Evolutionary conservation across 2,888 invertebrate species (phyloP).

Genomic region (Dryococelus australis): DNA sequence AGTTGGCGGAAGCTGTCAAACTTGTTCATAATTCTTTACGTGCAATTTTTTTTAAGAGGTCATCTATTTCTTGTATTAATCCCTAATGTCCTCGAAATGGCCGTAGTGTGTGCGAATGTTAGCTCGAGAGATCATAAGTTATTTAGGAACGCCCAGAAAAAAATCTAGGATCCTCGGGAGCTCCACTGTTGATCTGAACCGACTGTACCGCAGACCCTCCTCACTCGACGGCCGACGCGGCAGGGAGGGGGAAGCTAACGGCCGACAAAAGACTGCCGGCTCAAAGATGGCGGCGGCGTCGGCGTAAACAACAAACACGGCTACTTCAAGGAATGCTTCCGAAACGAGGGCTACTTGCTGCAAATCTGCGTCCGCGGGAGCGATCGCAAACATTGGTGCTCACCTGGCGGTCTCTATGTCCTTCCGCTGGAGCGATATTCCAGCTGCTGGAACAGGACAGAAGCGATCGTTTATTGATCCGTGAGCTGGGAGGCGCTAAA

Average conservation of each 20-base stretch:
- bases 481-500: background rate
- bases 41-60: no score
- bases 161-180: background rate
- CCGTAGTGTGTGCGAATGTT: no score
- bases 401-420: background rate
- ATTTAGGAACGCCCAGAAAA: no score
- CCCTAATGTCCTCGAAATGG: no score
- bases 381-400: background rate
- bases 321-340: background rate
- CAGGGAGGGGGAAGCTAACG: background rate
- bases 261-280: constrained; percentile 27
- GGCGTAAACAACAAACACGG: constrained; percentile 1
- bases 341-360: background rate
- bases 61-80: no score
- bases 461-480: background rate
- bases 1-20: no score
- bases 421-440: background rate
- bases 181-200: background rate
- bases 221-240: background rate
- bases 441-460: no score
- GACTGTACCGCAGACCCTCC: constrained; percentile 9
- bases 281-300: background rate
- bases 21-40: no score
- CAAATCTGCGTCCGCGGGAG: background rate
- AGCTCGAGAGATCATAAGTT: no score